phyloP scores from a whole-genome alignment of 2,797 vertebrate genomes.

The Anguilla anguilla region DNA sequence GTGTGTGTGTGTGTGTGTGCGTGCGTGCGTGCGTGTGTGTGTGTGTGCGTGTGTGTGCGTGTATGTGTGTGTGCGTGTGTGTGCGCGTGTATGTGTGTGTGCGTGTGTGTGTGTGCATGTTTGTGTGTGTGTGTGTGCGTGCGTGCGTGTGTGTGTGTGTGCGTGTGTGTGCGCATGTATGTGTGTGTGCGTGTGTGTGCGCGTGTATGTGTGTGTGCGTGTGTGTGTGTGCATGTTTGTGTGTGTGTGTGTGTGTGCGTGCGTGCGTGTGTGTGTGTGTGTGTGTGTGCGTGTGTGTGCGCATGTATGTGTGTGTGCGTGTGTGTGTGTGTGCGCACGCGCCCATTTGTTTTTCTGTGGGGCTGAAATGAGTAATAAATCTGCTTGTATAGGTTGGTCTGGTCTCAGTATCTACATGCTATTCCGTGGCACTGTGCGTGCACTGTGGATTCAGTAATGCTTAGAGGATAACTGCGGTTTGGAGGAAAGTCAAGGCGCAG shows the following conservation, averaged over 20 bases:
- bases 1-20: too few species aligned
- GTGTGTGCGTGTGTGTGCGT: not conserved
- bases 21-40: not conserved
- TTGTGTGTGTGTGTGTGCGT: conserved; percentile 37
- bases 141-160: not conserved
- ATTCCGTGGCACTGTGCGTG: not conserved
- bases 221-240: too few species aligned
- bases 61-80: too few species aligned
- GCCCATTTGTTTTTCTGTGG: not conserved
- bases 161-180: not conserved
- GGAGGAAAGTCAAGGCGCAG: not conserved
- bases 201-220: not conserved
- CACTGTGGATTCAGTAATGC: not conserved
- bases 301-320: too few species aligned
- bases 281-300: conserved; percentile 13
- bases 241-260: too few species aligned
- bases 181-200: not conserved
- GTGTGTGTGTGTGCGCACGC: too few species aligned
- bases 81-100: too few species aligned
- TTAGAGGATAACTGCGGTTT: not conserved
- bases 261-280: too few species aligned
- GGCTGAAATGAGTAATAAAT: not conserved
- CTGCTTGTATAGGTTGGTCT: not conserved
- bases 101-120: too few species aligned
- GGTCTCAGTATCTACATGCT: not conserved